Evolutionary conservation across 2,888 invertebrate genomes (phyloP).

Genomic region (Plebejus argus): DNA sequence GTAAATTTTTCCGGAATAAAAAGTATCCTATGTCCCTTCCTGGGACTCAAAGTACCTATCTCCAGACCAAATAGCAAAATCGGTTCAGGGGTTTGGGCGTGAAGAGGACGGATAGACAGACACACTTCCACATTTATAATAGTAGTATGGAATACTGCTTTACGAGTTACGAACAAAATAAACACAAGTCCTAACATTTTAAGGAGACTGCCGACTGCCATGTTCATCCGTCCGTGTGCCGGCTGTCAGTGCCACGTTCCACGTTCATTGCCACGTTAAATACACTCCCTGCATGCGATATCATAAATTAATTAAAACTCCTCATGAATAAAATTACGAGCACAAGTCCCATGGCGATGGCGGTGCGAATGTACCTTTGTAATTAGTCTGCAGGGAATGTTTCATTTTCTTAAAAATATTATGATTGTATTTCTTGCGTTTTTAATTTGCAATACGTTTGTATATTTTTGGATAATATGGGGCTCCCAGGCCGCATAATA

Average conservation of each 20-base stretch:
- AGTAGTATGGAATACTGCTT: too few species aligned
- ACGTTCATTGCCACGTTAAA: background rate
- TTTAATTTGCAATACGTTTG: background rate
- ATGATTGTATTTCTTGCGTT: background rate
- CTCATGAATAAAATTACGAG: constrained; percentile 10
- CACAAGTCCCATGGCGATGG: background rate
- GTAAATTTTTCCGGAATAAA: too few species aligned
- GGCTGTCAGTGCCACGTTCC: constrained; percentile 9
- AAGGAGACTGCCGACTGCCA: background rate
- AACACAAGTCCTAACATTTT: background rate
- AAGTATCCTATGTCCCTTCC: too few species aligned
- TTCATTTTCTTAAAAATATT: constrained; percentile 2
- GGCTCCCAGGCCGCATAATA: too few species aligned
- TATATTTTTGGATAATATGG: too few species aligned
- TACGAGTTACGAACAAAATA: background rate
- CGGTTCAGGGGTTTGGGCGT: too few species aligned
- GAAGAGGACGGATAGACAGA: too few species aligned
- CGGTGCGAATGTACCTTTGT: background rate
- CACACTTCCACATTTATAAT: too few species aligned
- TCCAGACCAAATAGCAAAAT: too few species aligned
- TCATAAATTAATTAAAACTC: constrained; percentile 5
- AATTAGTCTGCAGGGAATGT: background rate
- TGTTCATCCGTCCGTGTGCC: background rate
- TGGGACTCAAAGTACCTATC: too few species aligned
- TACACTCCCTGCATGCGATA: background rate